Conservation (phyloP, 1,140 invertebrate genomes). For the Dufourea novaeangliae region DNA sequence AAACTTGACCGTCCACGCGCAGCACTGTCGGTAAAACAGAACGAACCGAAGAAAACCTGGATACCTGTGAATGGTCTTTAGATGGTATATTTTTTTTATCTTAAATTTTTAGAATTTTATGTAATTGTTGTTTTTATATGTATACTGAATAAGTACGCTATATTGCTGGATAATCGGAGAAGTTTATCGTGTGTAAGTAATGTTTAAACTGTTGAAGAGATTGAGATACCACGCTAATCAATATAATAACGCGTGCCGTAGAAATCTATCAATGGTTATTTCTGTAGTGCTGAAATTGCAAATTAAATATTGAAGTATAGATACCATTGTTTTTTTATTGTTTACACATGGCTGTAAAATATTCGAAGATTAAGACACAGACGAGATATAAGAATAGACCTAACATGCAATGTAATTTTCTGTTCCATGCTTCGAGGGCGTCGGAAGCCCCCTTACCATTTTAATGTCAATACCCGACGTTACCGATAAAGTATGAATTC, state of each 20-base stretch:
- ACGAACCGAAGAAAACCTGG: not conserved
- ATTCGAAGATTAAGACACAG: too few relatives aligned
- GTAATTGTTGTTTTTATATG: too few relatives aligned
- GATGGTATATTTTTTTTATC: not conserved
- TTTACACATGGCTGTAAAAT: too few relatives aligned
- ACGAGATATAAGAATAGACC: too few relatives aligned
- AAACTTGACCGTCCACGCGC: not conserved
- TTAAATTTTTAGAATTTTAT: not conserved
- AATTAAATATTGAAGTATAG: not conserved
- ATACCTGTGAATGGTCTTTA: not conserved
- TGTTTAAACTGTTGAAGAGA: slow-evolving; percentile 1
- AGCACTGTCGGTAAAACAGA: slow-evolving; percentile 15
- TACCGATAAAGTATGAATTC: too few relatives aligned
- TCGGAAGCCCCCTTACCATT: too few relatives aligned
- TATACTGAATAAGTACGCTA: too few relatives aligned
- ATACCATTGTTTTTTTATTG: not conserved
- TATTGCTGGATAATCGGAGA: not conserved
- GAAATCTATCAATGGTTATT: not conserved
- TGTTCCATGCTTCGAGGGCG: too few relatives aligned
- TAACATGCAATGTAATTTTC: too few relatives aligned
- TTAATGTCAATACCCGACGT: too few relatives aligned
- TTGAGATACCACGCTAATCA: slow-evolving; percentile 16
- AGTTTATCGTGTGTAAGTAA: not conserved
- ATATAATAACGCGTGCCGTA: not conserved
- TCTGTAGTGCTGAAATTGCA: not conserved